phyloP scores from a whole-genome alignment of 2,113 vertebrate species.

The Garra rufa region DNA sequence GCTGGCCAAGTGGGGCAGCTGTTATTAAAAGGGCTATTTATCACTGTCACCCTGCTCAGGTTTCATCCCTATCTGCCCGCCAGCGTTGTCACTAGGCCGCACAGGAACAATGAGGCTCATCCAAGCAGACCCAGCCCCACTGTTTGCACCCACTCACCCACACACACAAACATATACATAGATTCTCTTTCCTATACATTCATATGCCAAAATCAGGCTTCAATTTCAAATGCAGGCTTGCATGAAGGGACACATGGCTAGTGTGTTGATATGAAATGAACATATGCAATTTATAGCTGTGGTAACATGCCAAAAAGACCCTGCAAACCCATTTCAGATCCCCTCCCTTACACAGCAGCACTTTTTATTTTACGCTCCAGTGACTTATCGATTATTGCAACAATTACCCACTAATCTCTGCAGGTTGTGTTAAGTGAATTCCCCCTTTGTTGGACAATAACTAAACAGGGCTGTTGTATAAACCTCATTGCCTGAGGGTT shows the following conservation, averaged over 20 bases:
- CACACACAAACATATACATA: constrained; percentile 42
- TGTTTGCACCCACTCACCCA: constrained; percentile 52
- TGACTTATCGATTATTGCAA: constrained; percentile 79
- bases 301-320: constrained; percentile 15
- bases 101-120: constrained; percentile 81
- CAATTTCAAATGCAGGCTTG: constrained; percentile 30
- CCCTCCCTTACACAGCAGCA: constrained; percentile 57
- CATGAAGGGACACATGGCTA: constrained; percentile 54
- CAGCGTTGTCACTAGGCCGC: constrained; percentile 79
- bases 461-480: constrained; percentile 79
- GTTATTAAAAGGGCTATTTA: constrained; percentile 88
- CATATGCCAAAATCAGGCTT: constrained; percentile 46
- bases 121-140: constrained; percentile 69
- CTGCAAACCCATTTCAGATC: constrained; percentile 62
- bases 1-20: constrained; percentile 82
- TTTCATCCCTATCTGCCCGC: constrained; percentile 79
- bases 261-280: not conserved
- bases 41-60: constrained; percentile 82
- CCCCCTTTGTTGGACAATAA: constrained; percentile 84
- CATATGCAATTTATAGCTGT: constrained; percentile 12
- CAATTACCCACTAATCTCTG: constrained; percentile 84
- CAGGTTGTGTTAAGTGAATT: constrained; percentile 80
- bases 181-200: constrained; percentile 16
- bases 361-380: constrained; percentile 78
- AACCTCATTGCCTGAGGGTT: constrained; percentile 77